Percentiles rank a stretch among this genome's conserved stretches.
Conservation (phyloP, 2,888 invertebrate genomes). For the Limenitis camilla region DNA sequence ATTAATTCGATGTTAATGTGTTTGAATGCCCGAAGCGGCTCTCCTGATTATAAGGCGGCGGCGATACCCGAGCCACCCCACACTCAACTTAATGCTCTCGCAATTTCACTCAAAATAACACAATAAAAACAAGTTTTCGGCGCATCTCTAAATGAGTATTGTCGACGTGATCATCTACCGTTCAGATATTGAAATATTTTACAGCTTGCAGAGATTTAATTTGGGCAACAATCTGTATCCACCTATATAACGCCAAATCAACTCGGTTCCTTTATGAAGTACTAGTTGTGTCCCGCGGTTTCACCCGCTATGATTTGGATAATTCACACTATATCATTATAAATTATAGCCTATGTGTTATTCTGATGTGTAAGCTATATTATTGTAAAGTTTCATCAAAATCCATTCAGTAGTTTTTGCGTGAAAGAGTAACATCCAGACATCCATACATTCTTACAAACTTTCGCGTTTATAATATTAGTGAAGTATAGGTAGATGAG, state of each 20-base stretch:
- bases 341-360: no score
- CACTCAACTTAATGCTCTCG: slow-evolving; percentile 74
- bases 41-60: slow-evolving; percentile 66
- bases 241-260: neutral
- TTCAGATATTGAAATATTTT: slow-evolving; percentile 11
- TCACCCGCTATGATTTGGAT: no score
- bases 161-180: slow-evolving; percentile 42
- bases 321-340: no score
- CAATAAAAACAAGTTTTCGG: slow-evolving; percentile 66
- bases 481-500: no score
- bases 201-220: slow-evolving; percentile 26
- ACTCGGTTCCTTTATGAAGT: no score
- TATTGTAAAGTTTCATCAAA: no score
- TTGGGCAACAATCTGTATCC: slow-evolving; percentile 3
- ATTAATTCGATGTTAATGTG: slow-evolving; percentile 53
- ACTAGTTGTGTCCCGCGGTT: no score
- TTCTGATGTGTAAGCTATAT: no score
- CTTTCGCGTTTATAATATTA: no score
- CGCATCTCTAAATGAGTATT: slow-evolving; percentile 50
- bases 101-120: slow-evolving; percentile 72
- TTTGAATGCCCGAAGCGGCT: slow-evolving; percentile 44
- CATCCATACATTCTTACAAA: no score
- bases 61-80: slow-evolving; percentile 65
- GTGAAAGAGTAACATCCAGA: no score
- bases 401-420: no score